These are phyloP conservation scores for Umimayanthus kanabou DNA, from an alignment of 92 coral and sea anemone species.

Conservation along the genomic window DNA sequence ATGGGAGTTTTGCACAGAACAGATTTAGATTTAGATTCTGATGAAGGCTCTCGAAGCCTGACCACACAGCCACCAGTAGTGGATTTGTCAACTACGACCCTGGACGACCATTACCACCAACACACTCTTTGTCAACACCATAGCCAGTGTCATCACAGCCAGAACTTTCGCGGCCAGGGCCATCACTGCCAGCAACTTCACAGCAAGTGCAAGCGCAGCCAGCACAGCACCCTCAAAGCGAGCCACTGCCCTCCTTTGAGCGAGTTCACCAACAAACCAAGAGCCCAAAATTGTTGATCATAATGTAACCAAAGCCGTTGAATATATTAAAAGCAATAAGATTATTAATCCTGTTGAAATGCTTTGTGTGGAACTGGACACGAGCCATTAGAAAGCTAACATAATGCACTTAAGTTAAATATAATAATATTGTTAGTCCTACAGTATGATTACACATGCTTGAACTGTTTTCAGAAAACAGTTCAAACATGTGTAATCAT, in stretches of 20 bases:
- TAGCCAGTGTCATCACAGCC: slow-evolving; percentile 10
- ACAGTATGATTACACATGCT: no score
- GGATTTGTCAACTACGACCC: neutral
- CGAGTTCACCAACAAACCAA: neutral
- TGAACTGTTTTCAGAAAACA: no score
- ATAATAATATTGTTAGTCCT: no score
- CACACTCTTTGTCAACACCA: slow-evolving; percentile 8
- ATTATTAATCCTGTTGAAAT: slow-evolving; percentile 1
- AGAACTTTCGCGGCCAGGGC: neutral
- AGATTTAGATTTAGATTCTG: no score
- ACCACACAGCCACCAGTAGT: slow-evolving; percentile 3
- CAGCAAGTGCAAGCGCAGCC: neutral
- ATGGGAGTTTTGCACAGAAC: no score
- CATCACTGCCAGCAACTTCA: neutral
- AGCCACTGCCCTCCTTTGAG: slow-evolving; percentile 9
- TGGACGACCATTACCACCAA: slow-evolving; percentile 11
- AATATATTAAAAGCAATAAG: neutral
- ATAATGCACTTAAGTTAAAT: no score
- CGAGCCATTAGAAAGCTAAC: no score
- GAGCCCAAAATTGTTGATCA: neutral
- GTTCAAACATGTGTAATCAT: no score
- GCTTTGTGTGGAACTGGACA: no score
- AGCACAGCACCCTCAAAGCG: neutral
- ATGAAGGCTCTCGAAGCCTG: no score
- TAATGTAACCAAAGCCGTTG: neutral